phyloP scores from a whole-genome alignment of 2,888 invertebrate species.

The Acrocyrtus sp. region DNA sequence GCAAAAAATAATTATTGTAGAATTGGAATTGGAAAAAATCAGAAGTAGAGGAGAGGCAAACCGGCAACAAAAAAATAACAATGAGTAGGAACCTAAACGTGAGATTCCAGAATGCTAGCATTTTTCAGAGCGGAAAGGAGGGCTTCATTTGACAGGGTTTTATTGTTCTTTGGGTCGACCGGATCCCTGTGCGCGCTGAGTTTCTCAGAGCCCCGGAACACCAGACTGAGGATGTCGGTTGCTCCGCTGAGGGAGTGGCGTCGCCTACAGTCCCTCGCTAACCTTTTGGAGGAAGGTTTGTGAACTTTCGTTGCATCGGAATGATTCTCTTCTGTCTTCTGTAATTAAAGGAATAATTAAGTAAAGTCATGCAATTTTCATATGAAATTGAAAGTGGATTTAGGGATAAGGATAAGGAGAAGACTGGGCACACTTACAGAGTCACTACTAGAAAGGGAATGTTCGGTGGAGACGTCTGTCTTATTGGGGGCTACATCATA shows the following conservation, averaged over 20 bases:
- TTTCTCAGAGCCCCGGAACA: slow-evolving; percentile 50
- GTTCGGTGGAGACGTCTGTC: slow-evolving; percentile 4
- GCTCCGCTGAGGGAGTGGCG: slow-evolving; percentile 63
- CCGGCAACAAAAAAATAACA: background rate
- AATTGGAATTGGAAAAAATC: no score
- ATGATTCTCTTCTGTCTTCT: slow-evolving; percentile 29
- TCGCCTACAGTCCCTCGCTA: slow-evolving; percentile 57
- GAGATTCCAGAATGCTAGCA: slow-evolving; percentile 63
- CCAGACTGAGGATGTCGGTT: slow-evolving; percentile 61
- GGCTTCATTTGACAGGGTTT: slow-evolving; percentile 54
- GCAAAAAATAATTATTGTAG: no score
- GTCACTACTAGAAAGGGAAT: slow-evolving; percentile 5
- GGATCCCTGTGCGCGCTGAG: slow-evolving; percentile 32
- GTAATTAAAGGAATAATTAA: slow-evolving; percentile 1
- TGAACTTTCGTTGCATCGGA: slow-evolving; percentile 50
- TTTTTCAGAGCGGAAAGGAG: slow-evolving; percentile 57
- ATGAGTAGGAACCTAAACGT: slow-evolving; percentile 51
- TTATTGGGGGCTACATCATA: slow-evolving; percentile 7
- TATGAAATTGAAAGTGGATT: no score
- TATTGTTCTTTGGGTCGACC: slow-evolving; percentile 35
- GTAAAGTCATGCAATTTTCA: no score
- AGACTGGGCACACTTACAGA: no score
- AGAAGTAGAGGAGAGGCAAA: no score
- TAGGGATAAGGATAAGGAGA: no score
- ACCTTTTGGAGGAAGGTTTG: slow-evolving; percentile 56